Base-by-base conservation (phyloP, 2,797 vertebrate species). In the Bradypodion pumilum region DNA sequence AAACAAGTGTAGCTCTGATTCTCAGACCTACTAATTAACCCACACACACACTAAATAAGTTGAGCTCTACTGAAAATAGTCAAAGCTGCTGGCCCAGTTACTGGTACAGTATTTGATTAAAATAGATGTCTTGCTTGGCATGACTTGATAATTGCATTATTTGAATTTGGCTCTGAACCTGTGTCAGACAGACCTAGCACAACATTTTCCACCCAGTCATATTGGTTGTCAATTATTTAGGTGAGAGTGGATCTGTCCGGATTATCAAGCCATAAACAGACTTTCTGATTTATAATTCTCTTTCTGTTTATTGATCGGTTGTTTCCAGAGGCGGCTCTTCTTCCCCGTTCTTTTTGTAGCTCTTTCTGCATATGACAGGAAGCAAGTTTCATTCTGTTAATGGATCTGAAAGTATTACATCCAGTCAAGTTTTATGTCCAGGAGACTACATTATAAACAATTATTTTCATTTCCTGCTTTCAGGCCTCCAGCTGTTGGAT, bases 401-500 rank as follows among this genome's bases (percentile, higher is more conserved):
- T 65, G 29, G 40, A 66, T 74, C 8, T 4, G 52, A 56, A 56
- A 56, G 13, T 56, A 4, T 19, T 56, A 19, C 19, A 13, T 3
- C 9, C 52, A 75, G 66, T 52, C 4, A 25, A 69, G 13, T 40
- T 83, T 69, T 42, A 59, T 85, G 19, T 13, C 35, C 74, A 72
- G 49, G 79, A 49, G 35, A 35, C 78, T 37, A 44, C 66, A 84
- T 88, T 81, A n/a, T 63, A 16, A 60, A 72, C 52, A 7, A 70
- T 81, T 0, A 46, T 85, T 0, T 84, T 65, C 69, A 16, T 87
- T 80, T 90, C 85, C 82, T 91, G 73, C 46, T 92, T 66, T 87
- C 94, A 99, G 99, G 98, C 66, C 97, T 99, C 89, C 98, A 99
- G 87, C 92, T 99, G 62, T 95, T 99, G 95, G 98, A 98, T 87